Base-by-base conservation (phyloP, 1,140 invertebrate genomes). In the Myzus persicae region DNA sequence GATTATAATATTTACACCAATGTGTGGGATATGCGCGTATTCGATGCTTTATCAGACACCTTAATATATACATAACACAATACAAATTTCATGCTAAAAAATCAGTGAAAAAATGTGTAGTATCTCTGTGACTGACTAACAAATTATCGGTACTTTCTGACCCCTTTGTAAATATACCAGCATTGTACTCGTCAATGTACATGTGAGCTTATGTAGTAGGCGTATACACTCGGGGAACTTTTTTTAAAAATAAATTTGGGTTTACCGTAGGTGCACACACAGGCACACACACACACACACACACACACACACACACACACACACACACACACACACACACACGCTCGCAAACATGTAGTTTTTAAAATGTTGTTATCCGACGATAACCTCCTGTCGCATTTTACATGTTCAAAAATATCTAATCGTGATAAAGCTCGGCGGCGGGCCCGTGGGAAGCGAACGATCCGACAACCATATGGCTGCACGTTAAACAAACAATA, bases 351-450 rank as follows among this genome's bases (percentile, higher is more conserved):
- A 26, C 24, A 20, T 44, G 11, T 85, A 46, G 46, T 46, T 36
- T 87, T 87, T 46, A 48, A 36, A 31, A 36, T 87, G 46, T 87
- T 87, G n/a, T 20, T 87, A 8, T 48, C 18, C 31, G 36, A 36
- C 5, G 44, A 36, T 87, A 46, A 36, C 44, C 18, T 48, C 6
- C 31, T n/a, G 14, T 87, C 31, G 18, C 44, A 46, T 84, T 3
- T 84, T 24, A 85, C 84, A 22, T 22, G 44, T 90, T 40, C 36
- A 40, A 90, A 90, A 59, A n/a, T 20, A 42, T 91, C 59, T 91
- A 91, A 91, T 91, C 31, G 46, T 14, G 38, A 91, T 76, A 91
- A 91, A 81, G 40, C 54, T 91, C 40, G 59, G 59, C 18, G 31
- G 59, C 20, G 54, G 42, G 18, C 59, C 40, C 42, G 40, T 44